Evolutionary conservation across 2,888 invertebrate genomes (phyloP), one percentile per base, ranked within the genome.

Genomic region (Girardia tigrina): DNA sequence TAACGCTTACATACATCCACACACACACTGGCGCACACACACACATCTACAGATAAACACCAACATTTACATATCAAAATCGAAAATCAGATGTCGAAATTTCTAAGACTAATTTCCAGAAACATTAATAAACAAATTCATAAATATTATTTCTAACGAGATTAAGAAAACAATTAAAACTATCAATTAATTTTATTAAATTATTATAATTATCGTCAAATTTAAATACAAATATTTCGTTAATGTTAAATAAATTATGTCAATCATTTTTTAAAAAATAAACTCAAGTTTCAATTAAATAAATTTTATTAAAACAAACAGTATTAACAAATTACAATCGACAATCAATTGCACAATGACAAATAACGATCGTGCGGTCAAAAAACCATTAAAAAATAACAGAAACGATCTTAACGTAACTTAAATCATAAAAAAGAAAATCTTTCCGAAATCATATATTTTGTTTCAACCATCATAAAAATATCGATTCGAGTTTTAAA

Each of bases 81-180:
- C 56, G 56, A 56, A 56, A n/a, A 56, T 56, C 23, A 56, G 56
- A 56, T 56, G 56, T 56, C 56, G 56, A 56, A 56, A 56, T 56
- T 56, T 56, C 56, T 56, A 56, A 56, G 56, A 56, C 56, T 56
- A 56, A 56, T 56, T 56, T 56, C 56, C 56, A 56, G 56, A 56
- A 56, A 56, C n/a, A 56, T 23, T 56, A 12, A n/a, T n/a, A 12
- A 56, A 56, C 56, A 12, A 56, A 56, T 56, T 16, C 16, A 12
- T 4, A 20, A 2, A 16, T 56, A 23, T 56, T n/a, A 56, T 23
- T 56, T 56, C 23, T 20, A 56, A n/a, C 8, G 56, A 20, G n/a
- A 20, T 56, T 56, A 16, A 8, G 4, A 56, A 56, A 56, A 23
- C 23, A 12, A 56, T 56, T 20, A 56, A 20, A 56, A 16, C 56